Evolutionary conservation across 2,888 invertebrate species (phyloP), one percentile per base, ranked within the genome.

Genomic region (Tigriopus californicus): DNA sequence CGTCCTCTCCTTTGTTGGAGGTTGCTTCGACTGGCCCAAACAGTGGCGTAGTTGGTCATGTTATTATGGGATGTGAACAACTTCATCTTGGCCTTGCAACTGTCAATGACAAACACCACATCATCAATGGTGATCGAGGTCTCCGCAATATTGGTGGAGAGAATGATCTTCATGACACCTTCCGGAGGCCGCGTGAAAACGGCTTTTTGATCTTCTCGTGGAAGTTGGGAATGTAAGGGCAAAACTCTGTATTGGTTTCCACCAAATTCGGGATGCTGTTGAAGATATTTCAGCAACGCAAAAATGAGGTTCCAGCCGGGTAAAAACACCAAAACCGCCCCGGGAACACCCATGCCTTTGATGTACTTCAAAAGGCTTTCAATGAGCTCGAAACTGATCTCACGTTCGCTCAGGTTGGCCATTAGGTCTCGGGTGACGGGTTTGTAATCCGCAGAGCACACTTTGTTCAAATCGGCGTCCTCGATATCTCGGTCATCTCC

Each of bases 261-360:
- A 42, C 81, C 82, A 69, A 88, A 88, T 22, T 76, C 68, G 1
- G 79, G 77, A 68, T 85, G 83, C 61, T 79, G 79, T 66, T 85
- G 82, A 41, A 97, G 74, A 67, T 82, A 83, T 68, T 85, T 85
- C 81, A 90, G 82, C 56, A 95, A 74, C 0, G 87, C 83, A 72
- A 91, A 91, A 66, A 98, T 98, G 13, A 92, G 74, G 74, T 91
- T 94, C 97, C 97, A 97, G 0, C 97, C 97, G 0, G 97, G 94
- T 0, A 97, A 74, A 70, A 97, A 98, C 2, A 97, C 76, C 1
- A 97, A 74, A 1, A 97, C 81, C 0, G 97, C 90, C 0, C 97
- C 97, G 0, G 82, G 81, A 40, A 80, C 75, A 1, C 75, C 73
- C 64, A 75, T 65, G 1, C 64, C 63, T 18, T 41, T 68, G 62